Conservation (phyloP, 2,888 invertebrate species). For the Nomada ferruginata region DNA sequence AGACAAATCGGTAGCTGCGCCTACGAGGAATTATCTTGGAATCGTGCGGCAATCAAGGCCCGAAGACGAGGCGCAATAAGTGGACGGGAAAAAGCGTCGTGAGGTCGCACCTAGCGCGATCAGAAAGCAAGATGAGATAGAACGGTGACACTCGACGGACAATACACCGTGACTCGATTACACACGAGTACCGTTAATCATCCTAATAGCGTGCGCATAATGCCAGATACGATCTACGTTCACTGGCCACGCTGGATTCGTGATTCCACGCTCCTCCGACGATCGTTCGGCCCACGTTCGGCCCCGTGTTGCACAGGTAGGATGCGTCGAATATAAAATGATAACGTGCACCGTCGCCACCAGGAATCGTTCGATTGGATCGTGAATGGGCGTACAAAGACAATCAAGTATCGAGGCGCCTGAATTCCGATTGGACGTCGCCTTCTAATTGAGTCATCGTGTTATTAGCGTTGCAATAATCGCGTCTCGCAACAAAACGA, state of each 20-base stretch:
- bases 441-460: slow-evolving; percentile 76
- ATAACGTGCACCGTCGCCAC: slow-evolving; percentile 25
- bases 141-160: slow-evolving; percentile 67
- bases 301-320: slow-evolving; percentile 22
- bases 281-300: slow-evolving; percentile 50
- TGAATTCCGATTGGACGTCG: slow-evolving; percentile 65
- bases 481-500: slow-evolving; percentile 36
- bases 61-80: neutral
- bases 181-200: slow-evolving; percentile 70
- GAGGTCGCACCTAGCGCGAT: slow-evolving; percentile 39
- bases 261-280: slow-evolving; percentile 54
- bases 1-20: slow-evolving; percentile 2
- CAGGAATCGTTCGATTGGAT: neutral
- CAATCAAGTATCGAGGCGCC: slow-evolving; percentile 58
- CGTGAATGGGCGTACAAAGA: slow-evolving; percentile 58
- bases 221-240: slow-evolving; percentile 68
- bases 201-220: slow-evolving; percentile 70
- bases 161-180: slow-evolving; percentile 68
- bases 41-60: neutral
- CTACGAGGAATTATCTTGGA: slow-evolving; percentile 21
- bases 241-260: slow-evolving; percentile 55
- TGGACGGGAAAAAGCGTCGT: neutral
- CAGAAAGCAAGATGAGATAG: slow-evolving; percentile 52
- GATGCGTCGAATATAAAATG: slow-evolving; percentile 40
- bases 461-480: slow-evolving; percentile 68